Percentiles rank a stretch among this genome's conserved stretches.
Evolutionary conservation across 2,113 vertebrate species (phyloP).

Genomic region (Carassius gibelio): DNA sequence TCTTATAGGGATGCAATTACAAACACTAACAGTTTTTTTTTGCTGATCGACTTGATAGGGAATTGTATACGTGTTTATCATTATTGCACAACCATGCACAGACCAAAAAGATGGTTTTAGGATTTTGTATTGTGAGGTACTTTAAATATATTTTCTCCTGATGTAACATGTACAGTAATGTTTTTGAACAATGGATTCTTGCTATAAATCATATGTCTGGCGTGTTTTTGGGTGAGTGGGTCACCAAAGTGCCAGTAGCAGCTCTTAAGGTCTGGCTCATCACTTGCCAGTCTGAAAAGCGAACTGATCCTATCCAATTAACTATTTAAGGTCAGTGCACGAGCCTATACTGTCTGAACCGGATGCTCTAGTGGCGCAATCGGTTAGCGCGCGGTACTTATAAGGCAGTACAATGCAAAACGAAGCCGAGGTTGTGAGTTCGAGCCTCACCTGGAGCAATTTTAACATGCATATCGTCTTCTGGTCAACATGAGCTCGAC

Average conservation of each 20-base stretch:
- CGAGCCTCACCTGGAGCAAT: too few relatives aligned
- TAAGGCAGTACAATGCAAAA: too few relatives aligned
- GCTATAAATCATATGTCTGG: not conserved
- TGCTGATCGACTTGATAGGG: not conserved
- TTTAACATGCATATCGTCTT: not conserved
- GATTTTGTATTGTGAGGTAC: conserved; percentile 3
- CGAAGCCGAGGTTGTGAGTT: too few relatives aligned
- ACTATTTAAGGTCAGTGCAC: not conserved
- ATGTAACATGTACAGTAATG: not conserved
- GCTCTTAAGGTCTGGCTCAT: not conserved
- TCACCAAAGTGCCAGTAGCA: not conserved
- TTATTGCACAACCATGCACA: not conserved
- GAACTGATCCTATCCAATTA: not conserved
- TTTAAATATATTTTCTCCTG: not conserved
- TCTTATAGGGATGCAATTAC: not conserved
- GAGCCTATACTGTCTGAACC: not conserved
- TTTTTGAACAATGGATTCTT: not conserved
- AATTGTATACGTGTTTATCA: not conserved
- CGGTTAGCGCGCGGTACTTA: too few relatives aligned
- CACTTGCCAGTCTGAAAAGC: not conserved
- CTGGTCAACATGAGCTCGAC: not conserved
- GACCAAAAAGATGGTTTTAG: not conserved
- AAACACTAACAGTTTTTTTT: not conserved
- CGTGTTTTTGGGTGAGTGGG: not conserved
- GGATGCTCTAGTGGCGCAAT: too few relatives aligned